Conservation (phyloP, 2,797 vertebrate species). For the Uromys caudimaculatus region DNA sequence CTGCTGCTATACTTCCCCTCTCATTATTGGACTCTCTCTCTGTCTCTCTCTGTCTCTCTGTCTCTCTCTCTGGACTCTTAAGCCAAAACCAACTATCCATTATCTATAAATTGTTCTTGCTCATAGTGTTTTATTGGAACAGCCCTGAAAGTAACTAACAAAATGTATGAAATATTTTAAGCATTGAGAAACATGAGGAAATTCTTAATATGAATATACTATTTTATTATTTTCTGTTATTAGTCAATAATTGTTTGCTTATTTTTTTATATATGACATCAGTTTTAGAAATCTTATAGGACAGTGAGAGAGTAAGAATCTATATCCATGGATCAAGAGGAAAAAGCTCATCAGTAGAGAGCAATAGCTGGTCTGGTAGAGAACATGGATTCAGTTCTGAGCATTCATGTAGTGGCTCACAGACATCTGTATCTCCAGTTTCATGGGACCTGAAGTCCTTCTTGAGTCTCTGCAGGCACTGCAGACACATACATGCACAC, state of each 20-base stretch:
- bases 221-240: background rate
- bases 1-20: background rate
- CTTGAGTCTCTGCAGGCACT: background rate
- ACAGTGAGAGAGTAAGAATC: background rate
- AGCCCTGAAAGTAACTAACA: background rate
- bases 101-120: background rate
- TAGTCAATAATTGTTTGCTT: background rate
- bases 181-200: background rate
- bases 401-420: no score
- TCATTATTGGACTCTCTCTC: background rate
- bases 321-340: background rate
- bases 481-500: no score
- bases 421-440: background rate
- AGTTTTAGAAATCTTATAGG: background rate
- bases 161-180: background rate
- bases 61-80: background rate
- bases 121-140: background rate
- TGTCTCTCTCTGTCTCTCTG: background rate
- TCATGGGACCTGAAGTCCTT: background rate
- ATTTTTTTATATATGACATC: background rate
- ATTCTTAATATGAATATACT: background rate
- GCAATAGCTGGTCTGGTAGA: background rate
- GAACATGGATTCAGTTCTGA: background rate
- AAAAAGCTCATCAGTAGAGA: background rate
- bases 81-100: background rate